Percentiles rank a stretch among this genome's conserved stretches.
phyloP scores from a whole-genome alignment of 2,797 vertebrate species.

The Silurus aristotelis region DNA sequence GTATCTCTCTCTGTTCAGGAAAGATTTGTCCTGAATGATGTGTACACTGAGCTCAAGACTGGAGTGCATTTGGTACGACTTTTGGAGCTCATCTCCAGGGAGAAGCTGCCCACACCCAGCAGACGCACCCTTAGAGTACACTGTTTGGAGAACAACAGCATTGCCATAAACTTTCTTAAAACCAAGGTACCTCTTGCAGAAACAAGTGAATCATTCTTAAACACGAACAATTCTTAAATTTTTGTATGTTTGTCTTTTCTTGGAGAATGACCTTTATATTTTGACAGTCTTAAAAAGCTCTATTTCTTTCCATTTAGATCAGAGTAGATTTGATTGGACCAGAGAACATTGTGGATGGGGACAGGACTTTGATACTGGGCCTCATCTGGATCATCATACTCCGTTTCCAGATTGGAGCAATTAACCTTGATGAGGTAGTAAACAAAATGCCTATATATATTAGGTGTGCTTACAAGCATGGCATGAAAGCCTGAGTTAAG shows the following conservation, averaged over 20 bases:
- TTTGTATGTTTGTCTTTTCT: background rate
- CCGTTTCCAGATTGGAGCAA: slow-evolving; percentile 86
- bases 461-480: background rate
- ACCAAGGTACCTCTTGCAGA: slow-evolving; percentile 70
- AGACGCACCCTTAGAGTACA: slow-evolving; percentile 78
- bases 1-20: slow-evolving; percentile 67
- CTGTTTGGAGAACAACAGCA: slow-evolving; percentile 90
- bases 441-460: background rate
- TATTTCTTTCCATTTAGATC: slow-evolving; percentile 70
- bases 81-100: slow-evolving; percentile 83
- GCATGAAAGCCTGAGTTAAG: background rate
- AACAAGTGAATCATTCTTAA: background rate
- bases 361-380: slow-evolving; percentile 86
- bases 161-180: slow-evolving; percentile 86
- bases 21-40: slow-evolving; percentile 71
- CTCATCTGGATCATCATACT: slow-evolving; percentile 95
- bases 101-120: slow-evolving; percentile 75
- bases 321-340: slow-evolving; percentile 87
- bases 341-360: slow-evolving; percentile 91
- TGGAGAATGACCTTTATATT: background rate
- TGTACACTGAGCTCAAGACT: slow-evolving; percentile 82
- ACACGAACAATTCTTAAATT: background rate
- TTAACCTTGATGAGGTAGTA: slow-evolving; percentile 82
- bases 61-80: slow-evolving; percentile 80
- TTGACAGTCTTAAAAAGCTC: background rate